Conservation (phyloP, 2,797 vertebrate genomes). For the Microctenopoma stevenorrisi region DNA sequence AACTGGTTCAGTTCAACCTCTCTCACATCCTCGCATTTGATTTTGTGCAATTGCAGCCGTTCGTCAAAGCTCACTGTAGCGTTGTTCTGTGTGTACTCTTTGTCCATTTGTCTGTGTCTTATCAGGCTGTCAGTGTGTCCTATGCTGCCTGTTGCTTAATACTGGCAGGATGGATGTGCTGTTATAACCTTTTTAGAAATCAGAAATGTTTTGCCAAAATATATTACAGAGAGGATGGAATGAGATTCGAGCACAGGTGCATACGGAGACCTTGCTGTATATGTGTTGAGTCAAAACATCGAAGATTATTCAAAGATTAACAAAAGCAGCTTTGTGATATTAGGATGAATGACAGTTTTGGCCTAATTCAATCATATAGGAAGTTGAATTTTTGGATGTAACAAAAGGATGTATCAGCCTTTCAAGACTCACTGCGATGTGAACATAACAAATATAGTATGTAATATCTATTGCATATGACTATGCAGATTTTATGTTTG, state of each 20-base stretch:
- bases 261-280: conserved; percentile 4
- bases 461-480: conserved; percentile 57
- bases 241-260: conserved; percentile 20
- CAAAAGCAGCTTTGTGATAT: conserved; percentile 39
- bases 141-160: conserved; percentile 51
- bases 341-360: conserved; percentile 38
- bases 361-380: conserved; percentile 53
- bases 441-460: conserved; percentile 30
- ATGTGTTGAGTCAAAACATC: conserved; percentile 7
- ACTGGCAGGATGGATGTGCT: conserved; percentile 40
- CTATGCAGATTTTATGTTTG: conserved; percentile 77
- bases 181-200: conserved; percentile 39
- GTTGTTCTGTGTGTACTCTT: conserved; percentile 37
- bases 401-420: conserved; percentile 20
- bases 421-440: conserved; percentile 54
- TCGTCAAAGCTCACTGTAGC: conserved; percentile 40
- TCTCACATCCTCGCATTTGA: conserved; percentile 37
- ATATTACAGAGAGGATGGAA: conserved; percentile 36
- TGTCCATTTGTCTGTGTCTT: conserved; percentile 61
- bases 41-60: conserved; percentile 47
- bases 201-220: conserved; percentile 46
- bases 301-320: conserved; percentile 48
- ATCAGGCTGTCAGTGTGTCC: conserved; percentile 53
- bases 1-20: conserved; percentile 42
- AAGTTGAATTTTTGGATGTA: conserved; percentile 38